Evolutionary conservation across 2,888 invertebrate species (phyloP).

Genomic region (Malthinus flaveolus): DNA sequence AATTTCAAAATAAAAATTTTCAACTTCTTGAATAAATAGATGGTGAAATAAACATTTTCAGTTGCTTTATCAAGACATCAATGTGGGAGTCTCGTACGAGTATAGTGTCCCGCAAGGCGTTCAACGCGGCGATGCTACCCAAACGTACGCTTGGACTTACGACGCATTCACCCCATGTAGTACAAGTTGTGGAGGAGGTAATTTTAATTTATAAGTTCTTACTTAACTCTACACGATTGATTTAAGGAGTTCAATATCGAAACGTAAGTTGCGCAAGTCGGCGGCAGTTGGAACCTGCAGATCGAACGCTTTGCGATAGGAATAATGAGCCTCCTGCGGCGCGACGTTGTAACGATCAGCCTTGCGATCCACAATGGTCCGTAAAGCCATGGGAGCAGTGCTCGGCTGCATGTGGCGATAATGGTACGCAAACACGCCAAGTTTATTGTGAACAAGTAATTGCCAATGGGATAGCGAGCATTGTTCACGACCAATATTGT

Average conservation of each 20-base stretch:
- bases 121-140: constrained; percentile 65
- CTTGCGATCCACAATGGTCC: constrained; percentile 83
- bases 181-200: constrained; percentile 89
- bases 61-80: constrained; percentile 80
- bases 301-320: constrained; percentile 77
- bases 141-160: constrained; percentile 83
- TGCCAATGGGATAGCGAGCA: constrained; percentile 68
- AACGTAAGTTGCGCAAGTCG: constrained; percentile 80
- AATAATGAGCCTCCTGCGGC: constrained; percentile 71
- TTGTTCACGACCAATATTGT: constrained; percentile 78
- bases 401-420: constrained; percentile 78
- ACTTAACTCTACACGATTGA: not conserved
- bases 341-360: constrained; percentile 72
- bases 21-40: constrained; percentile 9
- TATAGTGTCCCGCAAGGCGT: constrained; percentile 83
- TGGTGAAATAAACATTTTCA: constrained; percentile 48
- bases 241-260: constrained; percentile 71
- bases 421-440: constrained; percentile 69
- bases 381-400: constrained; percentile 80
- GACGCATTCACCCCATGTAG: constrained; percentile 80
- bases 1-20: not conserved
- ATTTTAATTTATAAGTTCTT: constrained; percentile 10
- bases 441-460: constrained; percentile 82
- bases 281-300: constrained; percentile 70
- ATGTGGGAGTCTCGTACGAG: constrained; percentile 85